These are phyloP conservation scores for Malurus leucopterus DNA, from an alignment of 2,797 vertebrate species.

Conservation along the genomic window DNA sequence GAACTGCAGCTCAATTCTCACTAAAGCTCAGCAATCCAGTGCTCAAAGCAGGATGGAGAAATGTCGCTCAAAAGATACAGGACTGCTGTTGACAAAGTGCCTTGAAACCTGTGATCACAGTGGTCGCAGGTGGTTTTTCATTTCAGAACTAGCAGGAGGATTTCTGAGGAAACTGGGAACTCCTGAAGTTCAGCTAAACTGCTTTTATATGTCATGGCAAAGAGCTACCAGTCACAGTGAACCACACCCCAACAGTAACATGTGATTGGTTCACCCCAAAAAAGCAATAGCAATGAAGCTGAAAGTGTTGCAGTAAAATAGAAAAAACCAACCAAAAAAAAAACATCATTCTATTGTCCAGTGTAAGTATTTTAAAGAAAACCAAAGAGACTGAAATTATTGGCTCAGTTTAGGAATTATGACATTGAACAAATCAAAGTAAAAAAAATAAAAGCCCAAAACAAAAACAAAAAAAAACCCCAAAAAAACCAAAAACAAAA, in stretches of 20 bases:
- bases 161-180: background rate
- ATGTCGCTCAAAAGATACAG: background rate
- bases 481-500: background rate
- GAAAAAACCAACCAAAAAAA: background rate
- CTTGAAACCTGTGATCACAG: background rate
- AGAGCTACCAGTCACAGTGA: background rate
- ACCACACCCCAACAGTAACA: background rate
- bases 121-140: rapidly evolving
- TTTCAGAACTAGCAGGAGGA: background rate
- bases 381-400: too few relatives aligned
- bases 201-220: background rate
- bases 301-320: background rate
- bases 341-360: too few relatives aligned
- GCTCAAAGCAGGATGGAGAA: background rate
- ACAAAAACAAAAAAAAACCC: background rate
- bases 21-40: background rate
- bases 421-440: too few relatives aligned
- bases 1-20: background rate
- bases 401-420: too few relatives aligned
- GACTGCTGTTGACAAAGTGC: background rate
- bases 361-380: too few relatives aligned
- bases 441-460: too few relatives aligned
- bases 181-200: background rate
- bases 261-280: background rate
- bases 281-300: background rate